phyloP scores from a whole-genome alignment of 2,113 vertebrate genomes.

The Hydrochoerus hydrochaeris region DNA sequence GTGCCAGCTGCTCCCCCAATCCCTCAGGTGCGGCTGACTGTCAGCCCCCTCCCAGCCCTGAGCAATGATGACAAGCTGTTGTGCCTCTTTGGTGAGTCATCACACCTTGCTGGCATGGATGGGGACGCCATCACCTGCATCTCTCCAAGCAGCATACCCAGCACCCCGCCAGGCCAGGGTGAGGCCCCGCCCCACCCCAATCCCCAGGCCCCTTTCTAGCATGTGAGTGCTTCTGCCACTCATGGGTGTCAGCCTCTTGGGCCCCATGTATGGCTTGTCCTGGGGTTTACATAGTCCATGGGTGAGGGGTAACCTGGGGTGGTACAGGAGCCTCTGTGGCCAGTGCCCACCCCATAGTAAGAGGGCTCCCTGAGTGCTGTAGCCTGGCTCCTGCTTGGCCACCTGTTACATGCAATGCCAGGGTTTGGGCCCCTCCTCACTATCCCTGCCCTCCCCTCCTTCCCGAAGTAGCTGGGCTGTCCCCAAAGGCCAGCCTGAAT shows the following conservation, averaged over 20 bases:
- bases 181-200: constrained; percentile 40
- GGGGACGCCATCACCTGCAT: constrained; percentile 81
- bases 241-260: not conserved
- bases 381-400: not conserved
- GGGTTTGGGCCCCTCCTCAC: not conserved
- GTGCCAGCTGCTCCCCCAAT: not conserved
- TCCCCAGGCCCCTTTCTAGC: too few species aligned
- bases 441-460: not conserved
- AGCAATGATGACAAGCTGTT: constrained; percentile 76
- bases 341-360: not conserved
- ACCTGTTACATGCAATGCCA: not conserved
- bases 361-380: not conserved
- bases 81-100: constrained; percentile 84
- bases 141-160: constrained; percentile 80
- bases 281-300: too few species aligned
- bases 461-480: not conserved
- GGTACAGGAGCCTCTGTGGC: not conserved
- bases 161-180: constrained; percentile 86
- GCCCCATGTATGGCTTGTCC: not conserved
- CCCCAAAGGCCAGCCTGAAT: not conserved
- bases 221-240: not conserved
- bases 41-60: constrained; percentile 86
- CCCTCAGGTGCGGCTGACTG: constrained; percentile 76
- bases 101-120: constrained; percentile 19
- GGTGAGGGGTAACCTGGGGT: not conserved